phyloP scores from a whole-genome alignment of 2,888 invertebrate genomes.

The Trissonchulus sp. region DNA sequence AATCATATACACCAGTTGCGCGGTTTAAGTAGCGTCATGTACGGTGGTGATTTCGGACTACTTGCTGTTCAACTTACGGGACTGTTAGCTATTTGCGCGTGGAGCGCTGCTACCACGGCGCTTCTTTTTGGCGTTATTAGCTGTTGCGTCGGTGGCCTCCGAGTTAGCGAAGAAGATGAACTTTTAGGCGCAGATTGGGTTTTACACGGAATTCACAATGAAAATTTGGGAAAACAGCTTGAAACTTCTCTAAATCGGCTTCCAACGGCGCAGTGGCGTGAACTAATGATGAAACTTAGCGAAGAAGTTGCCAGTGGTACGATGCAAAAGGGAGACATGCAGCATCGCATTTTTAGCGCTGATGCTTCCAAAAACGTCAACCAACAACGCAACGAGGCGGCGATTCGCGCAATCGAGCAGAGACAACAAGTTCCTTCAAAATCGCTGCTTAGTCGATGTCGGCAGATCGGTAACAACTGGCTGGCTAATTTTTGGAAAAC shows the following conservation, averaged over 20 bases:
- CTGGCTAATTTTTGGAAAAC: no score
- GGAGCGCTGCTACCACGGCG: constrained; percentile 62
- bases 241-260: background rate
- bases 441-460: no score
- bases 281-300: background rate
- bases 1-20: constrained; percentile 65
- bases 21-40: constrained; percentile 41
- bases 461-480: no score
- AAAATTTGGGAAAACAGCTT: constrained; percentile 1
- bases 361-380: background rate
- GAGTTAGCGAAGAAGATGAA: constrained; percentile 79
- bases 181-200: constrained; percentile 79
- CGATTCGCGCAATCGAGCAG: background rate
- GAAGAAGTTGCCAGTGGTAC: background rate
- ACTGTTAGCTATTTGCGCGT: constrained; percentile 65
- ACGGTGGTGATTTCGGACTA: constrained; percentile 3
- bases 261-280: background rate
- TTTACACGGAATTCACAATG: constrained; percentile 68
- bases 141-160: constrained; percentile 54
- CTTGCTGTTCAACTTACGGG: constrained; percentile 57
- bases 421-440: no score
- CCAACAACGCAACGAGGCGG: background rate
- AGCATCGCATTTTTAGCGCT: background rate
- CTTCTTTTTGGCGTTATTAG: background rate
- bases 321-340: background rate